Conservation (phyloP, 2,113 vertebrate genomes). For the Mugil cephalus region DNA sequence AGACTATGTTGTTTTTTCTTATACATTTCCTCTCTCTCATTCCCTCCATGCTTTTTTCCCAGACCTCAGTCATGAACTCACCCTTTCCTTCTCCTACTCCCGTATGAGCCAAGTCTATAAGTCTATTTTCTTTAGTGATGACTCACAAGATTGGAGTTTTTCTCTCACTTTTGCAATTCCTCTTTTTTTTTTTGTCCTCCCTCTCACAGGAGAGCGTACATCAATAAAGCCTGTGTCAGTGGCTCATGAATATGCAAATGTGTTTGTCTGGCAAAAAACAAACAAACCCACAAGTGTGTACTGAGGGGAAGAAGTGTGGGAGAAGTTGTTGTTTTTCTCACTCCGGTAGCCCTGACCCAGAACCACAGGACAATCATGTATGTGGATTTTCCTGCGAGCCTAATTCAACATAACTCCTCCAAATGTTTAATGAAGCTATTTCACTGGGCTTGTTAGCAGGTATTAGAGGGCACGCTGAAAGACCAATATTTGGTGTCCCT, state of each 20-base stretch:
- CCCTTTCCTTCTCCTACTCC: constrained; percentile 15
- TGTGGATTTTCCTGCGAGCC: constrained; percentile 39
- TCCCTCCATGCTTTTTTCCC: constrained; percentile 13
- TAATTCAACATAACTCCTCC: constrained; percentile 41
- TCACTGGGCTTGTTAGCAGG: constrained; percentile 37
- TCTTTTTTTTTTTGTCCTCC: constrained; percentile 45
- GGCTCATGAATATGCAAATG: constrained; percentile 80
- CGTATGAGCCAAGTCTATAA: constrained; percentile 34
- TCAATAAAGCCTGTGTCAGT: constrained; percentile 73
- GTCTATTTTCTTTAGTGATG: constrained; percentile 71
- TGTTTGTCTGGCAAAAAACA: constrained; percentile 56
- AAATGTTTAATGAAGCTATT: constrained; percentile 56
- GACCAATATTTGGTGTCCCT: constrained; percentile 49
- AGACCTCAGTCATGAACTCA: constrained; percentile 34
- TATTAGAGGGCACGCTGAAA: constrained; percentile 35
- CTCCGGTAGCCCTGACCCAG: constrained; percentile 26
- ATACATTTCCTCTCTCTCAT: constrained; percentile 20
- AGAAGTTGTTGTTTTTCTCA: not conserved
- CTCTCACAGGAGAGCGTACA: constrained; percentile 62
- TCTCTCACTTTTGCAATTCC: constrained; percentile 21
- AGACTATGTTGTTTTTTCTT: constrained; percentile 47
- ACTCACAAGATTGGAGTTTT: constrained; percentile 66
- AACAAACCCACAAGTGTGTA: constrained; percentile 39
- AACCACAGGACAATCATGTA: constrained; percentile 41
- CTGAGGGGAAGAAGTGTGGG: constrained; percentile 34